A percentile compares a stretch with the other conserved stretches of the same genome.
Conservation (phyloP, 2,888 invertebrate genomes). For the Microctonus brassicae region DNA sequence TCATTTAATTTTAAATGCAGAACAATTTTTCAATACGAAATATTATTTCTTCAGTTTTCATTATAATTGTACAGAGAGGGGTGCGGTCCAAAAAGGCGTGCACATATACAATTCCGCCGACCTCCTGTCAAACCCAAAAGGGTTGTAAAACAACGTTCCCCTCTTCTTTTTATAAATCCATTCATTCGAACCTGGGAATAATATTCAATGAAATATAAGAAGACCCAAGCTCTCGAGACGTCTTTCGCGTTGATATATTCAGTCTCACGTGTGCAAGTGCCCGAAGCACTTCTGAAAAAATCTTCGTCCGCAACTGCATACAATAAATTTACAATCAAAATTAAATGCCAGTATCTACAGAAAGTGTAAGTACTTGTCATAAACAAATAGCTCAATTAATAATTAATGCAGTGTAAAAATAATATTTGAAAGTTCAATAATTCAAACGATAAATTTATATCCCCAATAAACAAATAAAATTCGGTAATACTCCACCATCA, state of each 20-base stretch:
- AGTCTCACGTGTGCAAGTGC: slow-evolving; percentile 38
- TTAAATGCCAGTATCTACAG: no score
- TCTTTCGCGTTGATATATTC: slow-evolving; percentile 29
- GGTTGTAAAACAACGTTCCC: slow-evolving; percentile 36
- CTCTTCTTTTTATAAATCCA: slow-evolving; percentile 22
- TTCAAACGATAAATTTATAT: no score
- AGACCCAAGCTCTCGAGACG: slow-evolving; percentile 31
- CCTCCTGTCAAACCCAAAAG: slow-evolving; percentile 21
- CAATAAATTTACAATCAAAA: slow-evolving; percentile 31
- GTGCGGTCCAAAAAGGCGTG: slow-evolving; percentile 47
- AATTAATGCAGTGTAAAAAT: no score
- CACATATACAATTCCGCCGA: slow-evolving; percentile 28
- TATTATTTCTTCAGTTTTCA: slow-evolving; percentile 10
- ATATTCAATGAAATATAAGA: slow-evolving; percentile 40
- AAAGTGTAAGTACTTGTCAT: no score
- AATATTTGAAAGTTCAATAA: no score
- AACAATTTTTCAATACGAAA: neutral
- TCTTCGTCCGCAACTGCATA: neutral
- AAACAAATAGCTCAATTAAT: no score
- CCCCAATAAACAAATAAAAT: neutral
- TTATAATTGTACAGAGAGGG: slow-evolving; percentile 36
- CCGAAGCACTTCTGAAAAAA: slow-evolving; percentile 31
- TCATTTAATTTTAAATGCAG: neutral
- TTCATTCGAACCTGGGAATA: slow-evolving; percentile 32
- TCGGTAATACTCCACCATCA: neutral